phyloP scores from a whole-genome alignment of 2,888 invertebrate species.

The Herminia tarsipennalis region DNA sequence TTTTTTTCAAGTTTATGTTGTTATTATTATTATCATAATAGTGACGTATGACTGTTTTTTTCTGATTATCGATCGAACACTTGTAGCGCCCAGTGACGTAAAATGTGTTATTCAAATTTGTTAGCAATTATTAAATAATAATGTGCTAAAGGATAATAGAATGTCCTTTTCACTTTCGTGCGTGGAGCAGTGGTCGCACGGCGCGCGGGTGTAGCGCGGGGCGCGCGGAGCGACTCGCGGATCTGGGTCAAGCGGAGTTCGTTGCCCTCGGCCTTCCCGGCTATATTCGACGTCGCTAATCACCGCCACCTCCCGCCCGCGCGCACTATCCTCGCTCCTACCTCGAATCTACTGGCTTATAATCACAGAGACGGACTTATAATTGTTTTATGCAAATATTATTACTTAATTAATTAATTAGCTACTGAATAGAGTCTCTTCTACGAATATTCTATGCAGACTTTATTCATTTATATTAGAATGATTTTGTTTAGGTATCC shows the following conservation, averaged over 20 bases:
- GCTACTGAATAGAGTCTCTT: too few relatives aligned
- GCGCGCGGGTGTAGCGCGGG: constrained; percentile 38
- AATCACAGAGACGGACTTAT: constrained; percentile 57
- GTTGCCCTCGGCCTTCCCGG: constrained; percentile 85
- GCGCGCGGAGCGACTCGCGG: constrained; percentile 52
- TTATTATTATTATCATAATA: constrained; percentile 16
- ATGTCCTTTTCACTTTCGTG: constrained; percentile 81
- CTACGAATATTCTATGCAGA: too few relatives aligned
- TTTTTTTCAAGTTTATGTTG: constrained; percentile 33
- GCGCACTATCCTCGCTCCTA: constrained; percentile 44
- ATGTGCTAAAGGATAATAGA: constrained; percentile 47
- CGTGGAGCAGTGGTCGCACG: constrained; percentile 31
- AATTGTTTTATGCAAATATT: constrained; percentile 16
- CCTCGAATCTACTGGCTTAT: constrained; percentile 45
- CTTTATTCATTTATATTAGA: too few relatives aligned
- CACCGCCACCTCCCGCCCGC: constrained; percentile 53
- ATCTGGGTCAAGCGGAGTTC: constrained; percentile 85
- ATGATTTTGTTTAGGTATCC: too few relatives aligned
- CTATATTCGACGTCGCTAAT: constrained; percentile 83
- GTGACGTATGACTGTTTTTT: constrained; percentile 19
- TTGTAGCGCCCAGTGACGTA: constrained; percentile 16
- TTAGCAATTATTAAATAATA: constrained; percentile 20
- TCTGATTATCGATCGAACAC: constrained; percentile 5
- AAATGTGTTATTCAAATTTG: constrained; percentile 10
- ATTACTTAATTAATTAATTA: too few relatives aligned